Conservation (phyloP, 1,140 invertebrate species). For the Ceratina japonica region DNA sequence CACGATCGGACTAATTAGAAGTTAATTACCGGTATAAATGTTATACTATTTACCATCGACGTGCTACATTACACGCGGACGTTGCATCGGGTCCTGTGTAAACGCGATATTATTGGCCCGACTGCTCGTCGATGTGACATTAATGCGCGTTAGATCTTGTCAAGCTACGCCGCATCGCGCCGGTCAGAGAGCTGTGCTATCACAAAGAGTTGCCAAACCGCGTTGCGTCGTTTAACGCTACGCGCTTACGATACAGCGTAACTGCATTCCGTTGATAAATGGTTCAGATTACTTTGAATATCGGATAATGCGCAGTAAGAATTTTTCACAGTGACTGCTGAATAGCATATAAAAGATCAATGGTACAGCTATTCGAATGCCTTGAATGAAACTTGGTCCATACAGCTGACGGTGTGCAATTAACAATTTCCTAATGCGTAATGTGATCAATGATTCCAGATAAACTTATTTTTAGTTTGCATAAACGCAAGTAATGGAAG, state of each 20-base stretch:
- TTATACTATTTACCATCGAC: slow-evolving; percentile 45
- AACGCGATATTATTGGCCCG: slow-evolving; percentile 41
- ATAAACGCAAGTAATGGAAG: slow-evolving; percentile 15
- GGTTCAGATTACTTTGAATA: slow-evolving; percentile 7
- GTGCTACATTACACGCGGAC: slow-evolving; percentile 22
- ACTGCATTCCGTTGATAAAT: slow-evolving; percentile 46
- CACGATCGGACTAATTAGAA: slow-evolving; percentile 32
- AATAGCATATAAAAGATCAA: too few relatives aligned
- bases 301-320: too few relatives aligned
- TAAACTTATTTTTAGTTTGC: slow-evolving; percentile 17
- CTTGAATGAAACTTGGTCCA: too few relatives aligned
- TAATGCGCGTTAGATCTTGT: slow-evolving; percentile 34
- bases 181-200: slow-evolving; percentile 20
- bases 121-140: slow-evolving; percentile 28
- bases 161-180: background rate
- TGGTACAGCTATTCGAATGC: too few relatives aligned
- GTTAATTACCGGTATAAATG: slow-evolving; percentile 59
- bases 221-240: slow-evolving; percentile 24
- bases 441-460: too few relatives aligned
- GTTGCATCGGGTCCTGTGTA: slow-evolving; percentile 15
- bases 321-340: too few relatives aligned
- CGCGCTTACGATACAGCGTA: slow-evolving; percentile 2
- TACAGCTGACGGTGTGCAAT: too few relatives aligned
- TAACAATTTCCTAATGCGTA: too few relatives aligned
- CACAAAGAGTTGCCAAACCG: slow-evolving; percentile 42